These are phyloP conservation scores for Cardinalis cardinalis DNA, from an alignment of 2,113 vertebrate species.

Conservation along the genomic window DNA sequence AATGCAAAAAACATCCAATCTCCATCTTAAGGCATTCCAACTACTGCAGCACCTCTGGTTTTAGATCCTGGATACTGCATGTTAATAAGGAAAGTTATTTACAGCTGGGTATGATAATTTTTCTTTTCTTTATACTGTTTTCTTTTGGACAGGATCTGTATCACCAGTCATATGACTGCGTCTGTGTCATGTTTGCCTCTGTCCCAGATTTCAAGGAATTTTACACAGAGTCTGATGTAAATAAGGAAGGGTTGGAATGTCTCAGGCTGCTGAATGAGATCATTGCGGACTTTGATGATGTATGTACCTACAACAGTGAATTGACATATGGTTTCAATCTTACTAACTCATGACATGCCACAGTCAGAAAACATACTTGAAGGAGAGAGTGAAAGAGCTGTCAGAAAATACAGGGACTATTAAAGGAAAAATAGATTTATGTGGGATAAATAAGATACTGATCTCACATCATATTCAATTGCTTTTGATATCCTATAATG, in stretches of 20 bases:
- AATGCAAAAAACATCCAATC: not conserved
- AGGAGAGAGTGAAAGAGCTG: not conserved
- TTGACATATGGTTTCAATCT: not conserved
- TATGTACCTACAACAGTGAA: conserved; percentile 58
- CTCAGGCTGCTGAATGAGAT: conserved; percentile 95
- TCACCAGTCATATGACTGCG: conserved; percentile 95
- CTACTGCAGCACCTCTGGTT: not conserved
- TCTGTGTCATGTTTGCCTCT: conserved; percentile 98
- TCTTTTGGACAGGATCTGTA: conserved; percentile 85
- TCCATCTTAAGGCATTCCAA: not conserved
- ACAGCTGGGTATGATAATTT: not conserved
- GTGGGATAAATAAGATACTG: not conserved
- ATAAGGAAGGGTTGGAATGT: conserved; percentile 96
- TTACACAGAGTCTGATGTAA: conserved; percentile 97
- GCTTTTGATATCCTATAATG: not conserved
- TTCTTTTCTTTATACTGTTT: not conserved
- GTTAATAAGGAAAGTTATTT: not conserved
- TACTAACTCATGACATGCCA: not conserved
- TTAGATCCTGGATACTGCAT: not conserved
- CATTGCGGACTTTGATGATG: conserved; percentile 97
- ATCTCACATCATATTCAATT: not conserved
- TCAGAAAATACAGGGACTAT: not conserved
- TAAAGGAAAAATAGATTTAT: not conserved
- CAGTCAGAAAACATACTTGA: not conserved
- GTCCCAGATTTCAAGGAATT: conserved; percentile 99